Evolutionary conservation across 2,888 invertebrate species (phyloP).

Genomic region (Lasioglossum zephyrum): DNA sequence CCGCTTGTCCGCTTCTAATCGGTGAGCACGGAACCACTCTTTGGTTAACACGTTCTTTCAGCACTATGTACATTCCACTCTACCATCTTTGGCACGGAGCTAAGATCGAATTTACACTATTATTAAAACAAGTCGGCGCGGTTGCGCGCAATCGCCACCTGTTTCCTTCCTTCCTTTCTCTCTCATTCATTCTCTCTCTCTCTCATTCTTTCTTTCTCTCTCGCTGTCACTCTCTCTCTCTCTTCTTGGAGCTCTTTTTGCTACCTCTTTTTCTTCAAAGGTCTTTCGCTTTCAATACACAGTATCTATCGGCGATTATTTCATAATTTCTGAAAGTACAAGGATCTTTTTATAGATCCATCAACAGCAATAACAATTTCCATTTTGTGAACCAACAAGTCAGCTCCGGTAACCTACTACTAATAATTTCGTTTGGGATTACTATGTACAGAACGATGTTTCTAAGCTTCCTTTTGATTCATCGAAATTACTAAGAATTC

Average conservation of each 20-base stretch:
- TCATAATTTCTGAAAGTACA: not conserved
- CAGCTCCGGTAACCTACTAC: not conserved
- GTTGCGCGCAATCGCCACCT: slow-evolving; percentile 27
- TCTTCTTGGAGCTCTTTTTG: not conserved
- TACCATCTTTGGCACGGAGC: slow-evolving; percentile 82
- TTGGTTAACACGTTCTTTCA: slow-evolving; percentile 76
- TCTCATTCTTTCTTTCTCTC: not conserved
- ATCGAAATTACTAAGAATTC: not conserved
- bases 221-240: not conserved
- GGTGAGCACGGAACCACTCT: slow-evolving; percentile 75
- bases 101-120: slow-evolving; percentile 67
- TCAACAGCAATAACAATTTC: not conserved
- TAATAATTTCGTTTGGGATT: not conserved
- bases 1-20: slow-evolving; percentile 44
- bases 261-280: not conserved
- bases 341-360: not conserved
- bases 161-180: not conserved
- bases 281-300: not conserved
- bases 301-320: not conserved
- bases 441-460: not conserved
- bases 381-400: not conserved
- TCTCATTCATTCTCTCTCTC: not conserved
- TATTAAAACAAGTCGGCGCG: slow-evolving; percentile 41
- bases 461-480: not conserved
- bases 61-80: slow-evolving; percentile 74